Percentiles rank a stretch among this genome's conserved stretches.
phyloP scores from a whole-genome alignment of 2,797 vertebrate genomes.

The Rhincodon typus region DNA sequence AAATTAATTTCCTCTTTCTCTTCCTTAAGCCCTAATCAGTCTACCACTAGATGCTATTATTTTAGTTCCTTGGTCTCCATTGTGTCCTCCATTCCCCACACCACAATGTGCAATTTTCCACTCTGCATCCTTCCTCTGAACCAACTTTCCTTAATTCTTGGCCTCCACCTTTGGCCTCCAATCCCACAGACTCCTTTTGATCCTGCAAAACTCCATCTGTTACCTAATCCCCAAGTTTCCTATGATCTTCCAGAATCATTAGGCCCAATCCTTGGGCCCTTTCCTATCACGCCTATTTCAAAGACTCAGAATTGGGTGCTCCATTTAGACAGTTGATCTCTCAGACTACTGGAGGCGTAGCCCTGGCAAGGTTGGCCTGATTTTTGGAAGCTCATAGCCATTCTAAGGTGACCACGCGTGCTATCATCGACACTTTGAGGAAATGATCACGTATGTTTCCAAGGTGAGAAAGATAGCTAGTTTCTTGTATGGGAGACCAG shows the following conservation, averaged over 20 bases:
- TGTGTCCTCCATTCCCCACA: background rate
- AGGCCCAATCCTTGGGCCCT: background rate
- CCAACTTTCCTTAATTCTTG: too few species aligned
- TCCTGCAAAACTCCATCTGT: too few species aligned
- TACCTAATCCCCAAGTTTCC: too few species aligned
- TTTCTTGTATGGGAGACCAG: background rate
- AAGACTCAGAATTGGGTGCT: background rate
- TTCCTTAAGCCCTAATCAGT: background rate
- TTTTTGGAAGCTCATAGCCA: background rate
- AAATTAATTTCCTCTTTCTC: background rate
- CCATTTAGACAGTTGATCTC: background rate
- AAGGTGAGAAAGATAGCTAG: background rate
- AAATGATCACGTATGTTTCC: background rate
- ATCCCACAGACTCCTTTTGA: too few species aligned
- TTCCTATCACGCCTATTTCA: background rate
- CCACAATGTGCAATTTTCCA: too few species aligned
- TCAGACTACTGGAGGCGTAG: background rate
- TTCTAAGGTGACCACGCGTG: background rate
- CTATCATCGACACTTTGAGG: background rate
- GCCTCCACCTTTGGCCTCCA: too few species aligned
- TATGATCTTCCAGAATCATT: background rate
- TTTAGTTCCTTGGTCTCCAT: too few species aligned
- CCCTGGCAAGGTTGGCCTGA: background rate
- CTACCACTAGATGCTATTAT: background rate
- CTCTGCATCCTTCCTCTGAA: too few species aligned